phyloP scores from a whole-genome alignment of 2,888 invertebrate species.

The Limnephilus auricula region DNA sequence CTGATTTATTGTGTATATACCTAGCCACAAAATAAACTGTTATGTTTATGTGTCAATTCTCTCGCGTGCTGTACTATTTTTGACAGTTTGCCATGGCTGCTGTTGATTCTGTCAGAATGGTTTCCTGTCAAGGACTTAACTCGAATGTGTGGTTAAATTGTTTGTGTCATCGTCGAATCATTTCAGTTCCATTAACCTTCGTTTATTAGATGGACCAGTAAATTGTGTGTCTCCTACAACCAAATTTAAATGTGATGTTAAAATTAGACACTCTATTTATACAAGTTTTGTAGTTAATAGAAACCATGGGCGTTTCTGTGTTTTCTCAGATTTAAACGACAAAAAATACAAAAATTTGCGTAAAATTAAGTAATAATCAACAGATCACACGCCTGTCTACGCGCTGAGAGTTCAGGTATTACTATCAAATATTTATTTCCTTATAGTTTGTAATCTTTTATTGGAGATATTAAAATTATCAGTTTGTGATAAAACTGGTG shows the following conservation, averaged over 20 bases:
- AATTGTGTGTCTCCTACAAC: background rate
- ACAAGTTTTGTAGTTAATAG: background rate
- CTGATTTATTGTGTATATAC: background rate
- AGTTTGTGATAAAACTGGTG: constrained; percentile 21
- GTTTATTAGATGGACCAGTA: background rate
- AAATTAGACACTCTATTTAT: constrained; percentile 43
- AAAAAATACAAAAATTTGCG: background rate
- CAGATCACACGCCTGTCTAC: background rate
- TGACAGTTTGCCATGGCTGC: background rate
- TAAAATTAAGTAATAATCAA: background rate
- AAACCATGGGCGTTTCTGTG: constrained; percentile 47
- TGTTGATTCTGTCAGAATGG: background rate
- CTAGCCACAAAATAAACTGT: background rate
- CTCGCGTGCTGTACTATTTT: background rate
- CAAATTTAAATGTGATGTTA: constrained; percentile 28
- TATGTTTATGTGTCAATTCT: background rate
- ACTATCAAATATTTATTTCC: background rate
- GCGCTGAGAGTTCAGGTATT: background rate
- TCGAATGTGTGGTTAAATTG: constrained; percentile 22
- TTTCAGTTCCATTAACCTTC: constrained; percentile 29
- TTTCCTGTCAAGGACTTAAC: background rate
- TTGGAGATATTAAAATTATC: background rate
- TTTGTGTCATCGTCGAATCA: constrained; percentile 38
- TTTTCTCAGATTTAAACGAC: constrained; percentile 2
- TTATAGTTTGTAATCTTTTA: background rate